phyloP scores from a whole-genome alignment of 2,888 invertebrate species.

The Scaptomyza flava region DNA sequence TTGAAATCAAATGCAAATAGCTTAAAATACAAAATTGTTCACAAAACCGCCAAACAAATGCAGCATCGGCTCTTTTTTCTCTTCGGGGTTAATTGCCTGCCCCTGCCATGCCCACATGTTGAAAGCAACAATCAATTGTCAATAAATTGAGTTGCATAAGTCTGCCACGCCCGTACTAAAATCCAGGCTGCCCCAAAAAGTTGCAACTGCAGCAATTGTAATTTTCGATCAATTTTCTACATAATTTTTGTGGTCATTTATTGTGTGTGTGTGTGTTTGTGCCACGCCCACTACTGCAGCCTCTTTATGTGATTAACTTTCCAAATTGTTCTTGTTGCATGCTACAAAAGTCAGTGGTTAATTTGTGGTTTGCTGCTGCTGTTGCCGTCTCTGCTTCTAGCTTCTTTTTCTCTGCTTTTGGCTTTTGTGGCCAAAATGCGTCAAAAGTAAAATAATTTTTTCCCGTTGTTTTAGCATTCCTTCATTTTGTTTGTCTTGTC shows the following conservation, averaged over 20 bases:
- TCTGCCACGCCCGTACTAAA: slow-evolving; percentile 8
- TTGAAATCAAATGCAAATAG: slow-evolving; percentile 19
- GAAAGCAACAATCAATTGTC: slow-evolving; percentile 50
- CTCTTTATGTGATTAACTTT: slow-evolving; percentile 64
- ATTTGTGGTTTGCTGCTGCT: slow-evolving; percentile 44
- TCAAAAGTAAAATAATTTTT: slow-evolving; percentile 43
- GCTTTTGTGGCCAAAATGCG: slow-evolving; percentile 46
- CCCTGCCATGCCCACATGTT: slow-evolving; percentile 33
- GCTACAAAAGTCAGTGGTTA: slow-evolving; percentile 48
- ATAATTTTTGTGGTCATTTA: slow-evolving; percentile 69
- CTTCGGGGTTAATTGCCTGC: not conserved
- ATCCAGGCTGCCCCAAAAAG: slow-evolving; percentile 10
- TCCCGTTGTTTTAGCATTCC: slow-evolving; percentile 10
- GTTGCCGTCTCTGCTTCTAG: slow-evolving; percentile 9
- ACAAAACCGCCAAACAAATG: slow-evolving; percentile 71
- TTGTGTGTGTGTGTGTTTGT: slow-evolving; percentile 9
- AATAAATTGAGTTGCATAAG: slow-evolving; percentile 49
- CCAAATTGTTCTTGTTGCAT: slow-evolving; percentile 29
- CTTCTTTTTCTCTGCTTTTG: not conserved
- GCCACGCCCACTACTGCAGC: slow-evolving; percentile 37
- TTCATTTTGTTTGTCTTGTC: slow-evolving; percentile 28
- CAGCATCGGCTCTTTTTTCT: slow-evolving; percentile 64
- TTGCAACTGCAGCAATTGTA: slow-evolving; percentile 67
- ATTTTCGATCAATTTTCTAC: slow-evolving; percentile 72
- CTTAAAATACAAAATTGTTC: slow-evolving; percentile 16